Conservation (phyloP, 2,888 invertebrate species). For the Drosophila anomelani region DNA sequence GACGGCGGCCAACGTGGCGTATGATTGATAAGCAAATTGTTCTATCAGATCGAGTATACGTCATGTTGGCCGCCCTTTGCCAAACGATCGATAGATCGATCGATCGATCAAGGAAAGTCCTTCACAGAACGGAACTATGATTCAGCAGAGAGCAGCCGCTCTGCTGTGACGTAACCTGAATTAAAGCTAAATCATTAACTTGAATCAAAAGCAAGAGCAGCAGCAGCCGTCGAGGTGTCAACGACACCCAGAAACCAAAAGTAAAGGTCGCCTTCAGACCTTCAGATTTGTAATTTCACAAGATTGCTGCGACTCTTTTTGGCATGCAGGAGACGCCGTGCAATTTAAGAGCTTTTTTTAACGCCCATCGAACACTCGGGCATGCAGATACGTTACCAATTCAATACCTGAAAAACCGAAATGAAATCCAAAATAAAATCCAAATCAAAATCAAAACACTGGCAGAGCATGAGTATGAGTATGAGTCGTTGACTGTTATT, state of each 20-base stretch:
- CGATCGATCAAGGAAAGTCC: conserved; percentile 51
- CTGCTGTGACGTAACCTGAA: conserved; percentile 63
- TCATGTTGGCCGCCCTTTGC: conserved; percentile 43
- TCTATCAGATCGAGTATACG: conserved; percentile 57
- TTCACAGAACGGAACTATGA: conserved; percentile 72
- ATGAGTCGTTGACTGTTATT: conserved; percentile 24
- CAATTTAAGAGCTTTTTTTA: conserved; percentile 51
- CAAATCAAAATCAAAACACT: conserved; percentile 32
- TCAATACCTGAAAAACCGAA: conserved; percentile 12
- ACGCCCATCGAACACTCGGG: conserved; percentile 30
- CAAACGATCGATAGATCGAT: conserved; percentile 45
- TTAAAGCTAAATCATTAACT: conserved; percentile 41
- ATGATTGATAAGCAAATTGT: conserved; percentile 77
- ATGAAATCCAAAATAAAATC: conserved; percentile 3
- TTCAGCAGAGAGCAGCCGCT: conserved; percentile 44
- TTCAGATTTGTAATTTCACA: conserved; percentile 71
- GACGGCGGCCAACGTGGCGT: conserved; percentile 56
- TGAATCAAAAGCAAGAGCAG: conserved; percentile 40
- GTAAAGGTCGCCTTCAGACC: conserved; percentile 66
- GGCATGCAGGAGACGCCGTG: conserved; percentile 69
- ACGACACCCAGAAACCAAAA: conserved; percentile 68
- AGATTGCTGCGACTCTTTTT: conserved; percentile 54
- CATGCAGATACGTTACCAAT: conserved; percentile 34
- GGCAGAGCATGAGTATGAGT: conserved; percentile 22
- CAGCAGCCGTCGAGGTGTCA: conserved; percentile 51